phyloP scores from a whole-genome alignment of 2,113 vertebrate species.

The Oreochromis spilurus region DNA sequence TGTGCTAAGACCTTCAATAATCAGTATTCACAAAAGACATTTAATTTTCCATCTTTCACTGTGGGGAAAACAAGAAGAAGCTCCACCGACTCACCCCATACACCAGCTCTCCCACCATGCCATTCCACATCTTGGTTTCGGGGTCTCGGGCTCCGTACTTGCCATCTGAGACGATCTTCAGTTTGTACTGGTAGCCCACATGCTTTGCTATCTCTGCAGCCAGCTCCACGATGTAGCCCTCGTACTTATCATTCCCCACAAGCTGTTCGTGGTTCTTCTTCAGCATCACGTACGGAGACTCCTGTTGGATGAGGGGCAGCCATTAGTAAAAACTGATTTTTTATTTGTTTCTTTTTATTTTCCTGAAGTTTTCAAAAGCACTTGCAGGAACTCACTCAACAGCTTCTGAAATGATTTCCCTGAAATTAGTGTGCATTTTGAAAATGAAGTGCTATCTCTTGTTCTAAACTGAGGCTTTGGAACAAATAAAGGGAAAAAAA shows the following conservation, averaged over 20 bases:
- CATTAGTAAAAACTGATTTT: background rate
- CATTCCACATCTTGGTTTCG: constrained; percentile 95
- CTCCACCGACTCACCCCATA: constrained; percentile 79
- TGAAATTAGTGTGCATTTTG: background rate
- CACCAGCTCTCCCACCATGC: constrained; percentile 97
- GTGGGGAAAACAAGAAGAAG: background rate
- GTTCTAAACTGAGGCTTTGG: background rate
- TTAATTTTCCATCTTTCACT: background rate
- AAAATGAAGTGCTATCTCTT: background rate
- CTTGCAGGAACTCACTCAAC: background rate
- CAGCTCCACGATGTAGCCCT: constrained; percentile 96
- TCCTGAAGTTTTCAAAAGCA: background rate
- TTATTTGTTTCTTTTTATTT: background rate
- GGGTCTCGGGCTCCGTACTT: constrained; percentile 94
- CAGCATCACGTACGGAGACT: constrained; percentile 96
- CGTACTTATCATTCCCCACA: constrained; percentile 89
- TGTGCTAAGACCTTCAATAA: background rate
- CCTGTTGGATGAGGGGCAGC: constrained; percentile 69
- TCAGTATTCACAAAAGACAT: background rate
- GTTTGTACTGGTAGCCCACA: constrained; percentile 91
- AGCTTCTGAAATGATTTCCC: background rate
- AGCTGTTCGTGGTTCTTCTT: constrained; percentile 95
- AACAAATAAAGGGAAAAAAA: background rate
- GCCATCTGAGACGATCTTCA: constrained; percentile 92
- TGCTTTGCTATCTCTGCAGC: constrained; percentile 97